Evolutionary conservation across 2,797 vertebrate species (phyloP), one percentile per base, ranked within the genome.

Genomic region (Myiotriccus ornatus): DNA sequence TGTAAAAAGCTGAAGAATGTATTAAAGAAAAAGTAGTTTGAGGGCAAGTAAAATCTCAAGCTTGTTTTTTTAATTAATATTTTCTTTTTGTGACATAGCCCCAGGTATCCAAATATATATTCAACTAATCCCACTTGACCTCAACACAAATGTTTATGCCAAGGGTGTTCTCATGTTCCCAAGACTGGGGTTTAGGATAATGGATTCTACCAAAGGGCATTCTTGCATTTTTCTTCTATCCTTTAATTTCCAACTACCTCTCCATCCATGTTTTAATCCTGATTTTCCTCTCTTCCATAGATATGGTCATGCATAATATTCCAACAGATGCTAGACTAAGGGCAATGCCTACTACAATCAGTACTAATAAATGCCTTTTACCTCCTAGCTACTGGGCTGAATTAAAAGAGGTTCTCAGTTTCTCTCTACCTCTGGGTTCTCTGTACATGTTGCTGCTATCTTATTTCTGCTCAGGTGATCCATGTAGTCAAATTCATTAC

Each of bases 121-220:
- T 96, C 94, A 73, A 93, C 95, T 96, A 97, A 96, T 96, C 96
- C 96, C 95, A 95, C 95, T 97, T 97, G 96, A 97, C 95, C 96
- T 95, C 87, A 94, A 87, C 95, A 94, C 90, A 95, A 94, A 93
- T 97, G 89, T 96, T 97, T 96, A 96, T 96, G 96, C 96, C 95
- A 96, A 93, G 77, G 85, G 95, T 96, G 91, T 91, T 94, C 93
- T 96, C 91, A 94, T 90, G 89, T 93, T 97, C 95, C 95, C 95
- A 93, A 94, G 87, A 71, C 93, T 94, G 85, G 77, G 83, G 87
- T 83, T 96, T 96, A 94, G 93, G 87, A 94, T 96, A 97, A 96
- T 94, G 90, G 91, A 96, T 97, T 96, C 93, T 89, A 96, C 95
- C 87, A 96, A 93, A 95, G 95, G 95, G 95, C 91, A 94, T 97